Evolutionary conservation across 2,113 vertebrate genomes (phyloP).

Genomic region (Lophius piscatorius): DNA sequence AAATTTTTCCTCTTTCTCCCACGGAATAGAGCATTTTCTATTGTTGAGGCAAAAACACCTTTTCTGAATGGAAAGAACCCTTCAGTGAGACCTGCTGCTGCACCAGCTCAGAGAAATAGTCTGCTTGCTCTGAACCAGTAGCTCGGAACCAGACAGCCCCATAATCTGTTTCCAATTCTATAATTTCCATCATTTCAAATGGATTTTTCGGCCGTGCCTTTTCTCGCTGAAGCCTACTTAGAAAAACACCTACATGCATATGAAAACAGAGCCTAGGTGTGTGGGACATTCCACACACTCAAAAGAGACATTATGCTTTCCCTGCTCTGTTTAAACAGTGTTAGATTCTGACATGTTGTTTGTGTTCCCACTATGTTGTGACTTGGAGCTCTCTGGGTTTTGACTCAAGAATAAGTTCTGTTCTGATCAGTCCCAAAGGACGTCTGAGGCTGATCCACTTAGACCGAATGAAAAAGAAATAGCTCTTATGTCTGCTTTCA

Average conservation of each 20-base stretch:
- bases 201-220: conserved; percentile 16
- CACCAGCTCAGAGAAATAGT: conserved; percentile 34
- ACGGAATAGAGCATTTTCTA: conserved; percentile 4
- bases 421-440: conserved; percentile 45
- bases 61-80: conserved; percentile 5
- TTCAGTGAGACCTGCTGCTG: conserved; percentile 10
- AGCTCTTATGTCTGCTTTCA: conserved; percentile 14
- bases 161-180: conserved; percentile 67
- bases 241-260: conserved; percentile 55
- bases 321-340: conserved; percentile 28
- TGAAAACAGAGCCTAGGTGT: conserved; percentile 56
- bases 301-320: conserved; percentile 55
- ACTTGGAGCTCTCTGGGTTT: conserved; percentile 23
- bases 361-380: conserved; percentile 47
- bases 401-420: no score
- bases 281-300: conserved; percentile 60
- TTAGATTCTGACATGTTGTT: conserved; percentile 54
- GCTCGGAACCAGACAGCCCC: conserved; percentile 22
- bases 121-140: conserved; percentile 23
- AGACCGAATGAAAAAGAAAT: conserved; percentile 27
- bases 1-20: conserved; percentile 21
- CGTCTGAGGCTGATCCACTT: conserved; percentile 34
- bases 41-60: background rate
- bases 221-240: conserved; percentile 47
- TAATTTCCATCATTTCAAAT: conserved; percentile 56